Conservation (phyloP, 2,797 vertebrate species). For the Dendrocincla tyrannina region DNA sequence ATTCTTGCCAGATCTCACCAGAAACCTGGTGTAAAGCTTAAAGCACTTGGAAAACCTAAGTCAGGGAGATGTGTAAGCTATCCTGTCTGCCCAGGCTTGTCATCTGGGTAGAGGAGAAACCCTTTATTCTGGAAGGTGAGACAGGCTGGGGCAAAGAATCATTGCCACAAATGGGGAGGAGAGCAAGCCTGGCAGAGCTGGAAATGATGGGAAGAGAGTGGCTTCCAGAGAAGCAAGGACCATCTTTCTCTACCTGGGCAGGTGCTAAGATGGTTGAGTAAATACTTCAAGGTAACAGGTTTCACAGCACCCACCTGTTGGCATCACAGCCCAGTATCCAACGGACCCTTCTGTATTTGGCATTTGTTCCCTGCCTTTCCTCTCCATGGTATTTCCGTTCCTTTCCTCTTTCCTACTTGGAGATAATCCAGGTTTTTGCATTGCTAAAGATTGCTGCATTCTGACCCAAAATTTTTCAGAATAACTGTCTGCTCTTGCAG, state of each 20-base stretch:
- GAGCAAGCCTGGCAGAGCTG: neutral
- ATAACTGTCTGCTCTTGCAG: neutral
- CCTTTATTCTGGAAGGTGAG: neutral
- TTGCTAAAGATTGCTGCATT: neutral
- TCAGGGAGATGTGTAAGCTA: neutral
- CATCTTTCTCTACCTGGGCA: neutral
- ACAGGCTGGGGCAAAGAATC: neutral
- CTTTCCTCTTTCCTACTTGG: neutral
- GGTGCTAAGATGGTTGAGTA: neutral
- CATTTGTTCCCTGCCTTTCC: neutral
- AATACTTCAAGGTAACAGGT: neutral
- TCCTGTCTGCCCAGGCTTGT: neutral
- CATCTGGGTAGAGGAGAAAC: neutral
- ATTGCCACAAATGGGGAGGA: rapidly evolving
- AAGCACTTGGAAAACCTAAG: neutral
- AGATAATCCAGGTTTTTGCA: neutral
- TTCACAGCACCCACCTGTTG: neutral
- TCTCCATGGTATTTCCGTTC: neutral
- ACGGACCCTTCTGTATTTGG: neutral
- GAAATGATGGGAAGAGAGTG: rapidly evolving
- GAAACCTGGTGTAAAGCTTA: neutral
- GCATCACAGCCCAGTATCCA: neutral
- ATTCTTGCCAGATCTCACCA: neutral
- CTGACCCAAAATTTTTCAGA: neutral
- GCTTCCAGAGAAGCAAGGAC: neutral